Evolutionary conservation across 2,888 invertebrate genomes (phyloP).

Genomic region (Strigamia crassipes): DNA sequence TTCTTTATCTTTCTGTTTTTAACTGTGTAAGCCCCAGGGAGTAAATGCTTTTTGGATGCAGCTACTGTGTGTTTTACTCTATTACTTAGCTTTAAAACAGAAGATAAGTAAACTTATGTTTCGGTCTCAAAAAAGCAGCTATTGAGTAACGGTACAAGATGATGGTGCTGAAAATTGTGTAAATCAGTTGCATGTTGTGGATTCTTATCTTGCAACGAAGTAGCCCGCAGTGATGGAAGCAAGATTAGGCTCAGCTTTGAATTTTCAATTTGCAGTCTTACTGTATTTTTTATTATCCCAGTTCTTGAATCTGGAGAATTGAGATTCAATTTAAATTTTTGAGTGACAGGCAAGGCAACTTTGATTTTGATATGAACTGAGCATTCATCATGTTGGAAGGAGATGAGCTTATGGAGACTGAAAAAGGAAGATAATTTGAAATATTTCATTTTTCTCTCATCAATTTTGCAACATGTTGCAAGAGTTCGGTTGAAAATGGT

Average conservation of each 20-base stretch:
- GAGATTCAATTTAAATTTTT: neutral
- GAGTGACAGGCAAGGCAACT: neutral
- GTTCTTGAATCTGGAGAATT: neutral
- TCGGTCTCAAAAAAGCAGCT: no score
- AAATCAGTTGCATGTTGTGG: neutral
- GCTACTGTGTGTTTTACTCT: no score
- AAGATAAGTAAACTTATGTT: no score
- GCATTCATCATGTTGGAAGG: neutral
- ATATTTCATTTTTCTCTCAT: neutral
- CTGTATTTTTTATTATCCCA: neutral
- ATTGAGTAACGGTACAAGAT: neutral
- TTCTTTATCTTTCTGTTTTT: no score
- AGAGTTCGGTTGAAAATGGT: no score
- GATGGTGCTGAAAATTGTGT: neutral
- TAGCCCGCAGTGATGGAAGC: neutral
- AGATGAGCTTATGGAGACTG: no score
- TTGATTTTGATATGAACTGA: neutral
- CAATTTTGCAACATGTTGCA: neutral
- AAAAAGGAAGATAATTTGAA: neutral
- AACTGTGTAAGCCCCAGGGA: no score
- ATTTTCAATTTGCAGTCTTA: neutral
- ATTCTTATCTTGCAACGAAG: neutral
- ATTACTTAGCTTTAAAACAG: no score
- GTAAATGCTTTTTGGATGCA: no score
- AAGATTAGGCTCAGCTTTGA: neutral